Conservation (phyloP, 2,797 vertebrate species). For the Tachyglossus aculeatus region DNA sequence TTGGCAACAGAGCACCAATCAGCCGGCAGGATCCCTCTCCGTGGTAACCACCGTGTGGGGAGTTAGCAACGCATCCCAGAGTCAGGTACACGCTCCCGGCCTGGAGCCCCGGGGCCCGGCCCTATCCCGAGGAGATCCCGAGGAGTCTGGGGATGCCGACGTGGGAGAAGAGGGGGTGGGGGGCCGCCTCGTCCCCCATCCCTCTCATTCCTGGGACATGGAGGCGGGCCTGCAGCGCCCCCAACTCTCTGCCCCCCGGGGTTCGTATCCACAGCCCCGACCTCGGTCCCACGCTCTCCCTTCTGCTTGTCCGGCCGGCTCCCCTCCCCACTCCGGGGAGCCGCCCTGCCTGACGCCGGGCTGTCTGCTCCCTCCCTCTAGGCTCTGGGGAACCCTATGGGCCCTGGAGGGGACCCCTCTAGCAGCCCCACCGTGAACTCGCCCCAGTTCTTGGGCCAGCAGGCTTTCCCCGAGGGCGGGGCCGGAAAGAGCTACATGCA, state of each 20-base stretch:
- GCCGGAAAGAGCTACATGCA: slow-evolving; percentile 86
- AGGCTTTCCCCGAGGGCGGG: slow-evolving; percentile 81
- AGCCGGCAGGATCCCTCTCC: slow-evolving; percentile 91
- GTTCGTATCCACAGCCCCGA: background rate
- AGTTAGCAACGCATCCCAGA: slow-evolving; percentile 92
- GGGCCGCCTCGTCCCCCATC: background rate
- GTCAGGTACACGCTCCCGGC: slow-evolving; percentile 81
- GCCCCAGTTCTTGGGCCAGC: slow-evolving; percentile 89
- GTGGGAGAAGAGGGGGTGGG: background rate
- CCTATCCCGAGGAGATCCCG: accelerated
- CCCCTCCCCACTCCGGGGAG: background rate
- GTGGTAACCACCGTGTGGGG: slow-evolving; percentile 98
- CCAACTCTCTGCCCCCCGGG: background rate
- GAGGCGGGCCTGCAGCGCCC: background rate
- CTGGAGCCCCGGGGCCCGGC: background rate
- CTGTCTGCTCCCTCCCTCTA: slow-evolving; percentile 48
- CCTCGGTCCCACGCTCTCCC: background rate
- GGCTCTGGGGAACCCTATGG: slow-evolving; percentile 91
- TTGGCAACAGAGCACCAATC: slow-evolving; percentile 93
- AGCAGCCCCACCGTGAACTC: slow-evolving; percentile 84
- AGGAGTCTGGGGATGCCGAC: background rate
- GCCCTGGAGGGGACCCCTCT: slow-evolving; percentile 87
- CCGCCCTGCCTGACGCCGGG: background rate
- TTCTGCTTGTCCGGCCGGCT: background rate
- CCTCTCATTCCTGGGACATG: background rate